Conservation (phyloP, 2,797 vertebrate genomes). For the Thunnus albacares region DNA sequence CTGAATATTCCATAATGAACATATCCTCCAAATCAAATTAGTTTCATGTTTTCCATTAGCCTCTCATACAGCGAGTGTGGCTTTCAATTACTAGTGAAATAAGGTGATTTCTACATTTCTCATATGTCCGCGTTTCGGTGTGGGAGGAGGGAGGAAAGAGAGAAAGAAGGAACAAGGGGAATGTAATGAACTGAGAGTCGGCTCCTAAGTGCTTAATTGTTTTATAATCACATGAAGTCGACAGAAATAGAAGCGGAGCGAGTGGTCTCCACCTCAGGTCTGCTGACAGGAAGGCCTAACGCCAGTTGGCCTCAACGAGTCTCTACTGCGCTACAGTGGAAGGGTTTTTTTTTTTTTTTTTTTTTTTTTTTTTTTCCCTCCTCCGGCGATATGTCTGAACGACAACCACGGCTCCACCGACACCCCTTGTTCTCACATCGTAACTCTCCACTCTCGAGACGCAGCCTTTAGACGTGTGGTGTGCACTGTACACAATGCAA, state of each 20-base stretch:
- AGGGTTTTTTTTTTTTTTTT: background rate
- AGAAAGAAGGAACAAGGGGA: constrained; percentile 51
- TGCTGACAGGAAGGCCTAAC: constrained; percentile 64
- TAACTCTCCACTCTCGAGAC: constrained; percentile 49
- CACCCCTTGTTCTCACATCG: constrained; percentile 31
- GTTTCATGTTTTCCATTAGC: constrained; percentile 55
- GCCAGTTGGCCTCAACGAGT: constrained; percentile 20
- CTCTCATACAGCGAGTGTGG: constrained; percentile 49
- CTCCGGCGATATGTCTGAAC: accelerated
- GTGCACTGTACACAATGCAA: constrained; percentile 61
- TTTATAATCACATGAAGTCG: constrained; percentile 81
- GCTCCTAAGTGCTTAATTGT: constrained; percentile 80
- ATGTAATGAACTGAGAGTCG: constrained; percentile 77
- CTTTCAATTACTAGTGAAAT: constrained; percentile 65
- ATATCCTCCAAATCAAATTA: constrained; percentile 56
- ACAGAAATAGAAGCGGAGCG: constrained; percentile 75
- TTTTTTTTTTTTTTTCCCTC: no score
- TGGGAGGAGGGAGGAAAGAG: constrained; percentile 52
- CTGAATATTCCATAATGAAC: constrained; percentile 51
- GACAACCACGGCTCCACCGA: background rate
- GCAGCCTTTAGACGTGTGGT: constrained; percentile 45
- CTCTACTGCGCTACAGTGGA: background rate
- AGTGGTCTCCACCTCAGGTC: constrained; percentile 65
- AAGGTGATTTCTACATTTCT: constrained; percentile 64
- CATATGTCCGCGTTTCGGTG: constrained; percentile 52